Conservation (phyloP, 2,113 vertebrate genomes). For the Brachirus orientalis region DNA sequence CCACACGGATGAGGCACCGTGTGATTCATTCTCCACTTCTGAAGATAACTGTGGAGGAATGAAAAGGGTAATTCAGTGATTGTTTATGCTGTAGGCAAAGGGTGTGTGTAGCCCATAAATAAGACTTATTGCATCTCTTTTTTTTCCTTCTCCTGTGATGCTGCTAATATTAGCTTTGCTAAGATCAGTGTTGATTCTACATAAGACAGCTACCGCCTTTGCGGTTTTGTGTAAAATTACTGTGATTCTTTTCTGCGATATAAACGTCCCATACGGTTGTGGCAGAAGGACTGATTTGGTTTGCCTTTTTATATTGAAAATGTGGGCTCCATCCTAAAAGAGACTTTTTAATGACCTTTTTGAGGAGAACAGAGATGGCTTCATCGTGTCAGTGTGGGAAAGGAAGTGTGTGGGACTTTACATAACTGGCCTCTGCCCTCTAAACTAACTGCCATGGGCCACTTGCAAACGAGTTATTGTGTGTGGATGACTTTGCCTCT, state of each 20-base stretch:
- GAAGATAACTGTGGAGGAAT: constrained; percentile 51
- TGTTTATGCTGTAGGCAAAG: constrained; percentile 70
- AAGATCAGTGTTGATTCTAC: constrained; percentile 3
- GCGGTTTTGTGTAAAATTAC: constrained; percentile 31
- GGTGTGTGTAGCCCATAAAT: constrained; percentile 47
- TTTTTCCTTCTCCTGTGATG: constrained; percentile 6
- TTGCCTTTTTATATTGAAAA: constrained; percentile 41
- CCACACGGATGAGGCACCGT: constrained; percentile 11
- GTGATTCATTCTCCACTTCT: constrained; percentile 55
- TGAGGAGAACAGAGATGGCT: constrained; percentile 31
- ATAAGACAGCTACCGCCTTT: background rate
- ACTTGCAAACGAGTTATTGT: constrained; percentile 40
- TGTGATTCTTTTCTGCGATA: constrained; percentile 9
- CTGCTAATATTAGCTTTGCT: constrained; percentile 16
- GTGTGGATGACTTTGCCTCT: constrained; percentile 27
- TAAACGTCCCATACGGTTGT: constrained; percentile 38
- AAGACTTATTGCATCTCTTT: constrained; percentile 25
- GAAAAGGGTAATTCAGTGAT: constrained; percentile 63
- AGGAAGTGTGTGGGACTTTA: constrained; percentile 60
- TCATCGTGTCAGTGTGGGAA: constrained; percentile 58
- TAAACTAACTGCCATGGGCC: constrained; percentile 43
- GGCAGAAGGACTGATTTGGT: constrained; percentile 38
- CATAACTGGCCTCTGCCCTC: constrained; percentile 58
- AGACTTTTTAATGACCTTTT: constrained; percentile 32
- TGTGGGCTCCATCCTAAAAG: constrained; percentile 49